Base-by-base conservation (phyloP, 1,140 invertebrate species). In the Eriosoma lanigerum region DNA sequence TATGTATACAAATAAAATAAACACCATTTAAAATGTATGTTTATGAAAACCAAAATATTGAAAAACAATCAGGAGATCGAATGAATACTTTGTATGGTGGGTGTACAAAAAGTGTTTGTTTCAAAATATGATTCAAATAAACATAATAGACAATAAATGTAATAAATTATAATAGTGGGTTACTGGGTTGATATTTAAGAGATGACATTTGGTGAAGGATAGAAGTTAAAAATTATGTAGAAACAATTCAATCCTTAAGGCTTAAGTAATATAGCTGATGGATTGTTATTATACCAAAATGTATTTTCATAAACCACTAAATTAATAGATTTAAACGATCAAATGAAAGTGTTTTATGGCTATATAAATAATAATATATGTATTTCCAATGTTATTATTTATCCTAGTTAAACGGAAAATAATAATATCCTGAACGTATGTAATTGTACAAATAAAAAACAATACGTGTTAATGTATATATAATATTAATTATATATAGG, bases 81-180 rank as follows among this genome's bases (percentile, higher is more conserved):
- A 1, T 38, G 13, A 38, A 1, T 38, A 21, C 15, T 68, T 68
- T 24, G 64, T n/a, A 38, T 4, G 8, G 68, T 17, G 48, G 8
- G 2, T 29, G 29, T 17, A 19, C 52, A 75, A 75, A 50, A 75
- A 75, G 72, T 75, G 72, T 58, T n/a, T 24, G 13, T 15, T 73
- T 38, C n/a, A 73, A 73, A 50, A 70, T 38, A 38, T n/a, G 13
- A 70, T 4, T 38, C 3, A 38, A 50, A 75, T 58, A 75, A 75
- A 75, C 52, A 9, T 56, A 38, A 75, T 56, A 12, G n/a, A 19
- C 72, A 12, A 75, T 75, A 56, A 75, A 38, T n/a, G n/a, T 75
- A 75, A 75, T 58, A 10, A 19, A n/a, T 13, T 44, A 32, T 73
- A 29, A 52, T 32, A 75, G 50, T 62, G 29, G 9, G 10, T 52